Evolutionary conservation across 2,113 vertebrate genomes (phyloP), one percentile per base, ranked within the genome.

Genomic region (Galeopterus variegatus): DNA sequence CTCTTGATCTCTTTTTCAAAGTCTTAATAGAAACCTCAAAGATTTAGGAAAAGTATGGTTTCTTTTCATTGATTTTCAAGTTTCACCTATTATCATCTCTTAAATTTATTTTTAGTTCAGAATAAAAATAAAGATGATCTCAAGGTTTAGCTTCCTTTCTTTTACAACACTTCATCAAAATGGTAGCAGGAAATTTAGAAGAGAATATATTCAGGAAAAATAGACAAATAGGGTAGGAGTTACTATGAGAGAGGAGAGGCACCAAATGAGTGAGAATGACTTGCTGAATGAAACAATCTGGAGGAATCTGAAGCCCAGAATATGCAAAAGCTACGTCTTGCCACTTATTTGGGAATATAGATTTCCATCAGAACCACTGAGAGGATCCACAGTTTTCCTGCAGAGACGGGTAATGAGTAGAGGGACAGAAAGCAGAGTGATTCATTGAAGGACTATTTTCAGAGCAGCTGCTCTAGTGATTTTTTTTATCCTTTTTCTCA

Each of bases 51-150:
- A 69, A 69, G 8, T 13, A 48, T 17, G 26, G 24, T 15, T 73
- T 48, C 60, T 84, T 93, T 36, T 14, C 52, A 15, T 14, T 80
- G 41, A 69, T 81, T 93, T 69, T 64, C 45, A 89, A 48, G 12
- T 81, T 87, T 41, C 17, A 56, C 31, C 26, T 86, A 17, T 48
- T 67, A 33, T 52, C 36, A 62, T 23, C 36, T 31, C 52, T 86
- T 85, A 48, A 90, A 75, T 56, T 41, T 58, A 82, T 24, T 50
- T 85, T 85, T 76, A 31, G 14, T 58, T 79, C 52, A 72, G 88
- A 95, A 60, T 73, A 73, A 93, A 76, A 79, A 69, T 41, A 17
- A 92, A 80, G 70, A 80, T 60, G n/a, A 88, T 9, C 28, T 89
- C n/a, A 86, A 75, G 19, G 31, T 45, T 45, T 81, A n/a, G 15